phyloP scores from a whole-genome alignment of 1,140 invertebrate species.

The Holotrichia oblita region DNA sequence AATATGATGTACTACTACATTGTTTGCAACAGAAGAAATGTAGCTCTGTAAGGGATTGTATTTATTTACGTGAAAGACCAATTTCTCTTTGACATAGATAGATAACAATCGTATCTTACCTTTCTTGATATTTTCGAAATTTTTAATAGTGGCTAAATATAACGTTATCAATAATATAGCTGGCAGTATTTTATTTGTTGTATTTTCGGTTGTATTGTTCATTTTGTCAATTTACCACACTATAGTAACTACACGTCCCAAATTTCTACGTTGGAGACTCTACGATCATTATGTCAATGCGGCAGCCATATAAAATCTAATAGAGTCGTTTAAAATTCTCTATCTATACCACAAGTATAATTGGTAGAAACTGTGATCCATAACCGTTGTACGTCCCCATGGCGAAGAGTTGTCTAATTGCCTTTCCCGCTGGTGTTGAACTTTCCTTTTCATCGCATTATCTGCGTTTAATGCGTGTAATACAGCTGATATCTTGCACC shows the following conservation, averaged over 20 bases:
- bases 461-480: slow-evolving; percentile 12
- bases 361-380: not conserved
- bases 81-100: no score
- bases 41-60: no score
- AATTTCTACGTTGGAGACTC: not conserved
- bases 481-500: not conserved
- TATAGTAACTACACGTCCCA: not conserved
- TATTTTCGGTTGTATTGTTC: not conserved
- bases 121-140: no score
- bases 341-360: not conserved
- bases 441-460: slow-evolving; percentile 15
- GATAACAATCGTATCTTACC: no score
- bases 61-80: no score
- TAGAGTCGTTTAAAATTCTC: not conserved
- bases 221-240: not conserved
- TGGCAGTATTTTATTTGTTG: not conserved
- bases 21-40: no score
- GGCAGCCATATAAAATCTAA: not conserved
- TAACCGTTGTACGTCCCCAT: not conserved
- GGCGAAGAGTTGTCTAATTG: slow-evolving; percentile 28
- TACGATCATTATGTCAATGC: slow-evolving; percentile 13
- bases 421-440: not conserved
- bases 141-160: no score
- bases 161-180: no score
- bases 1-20: no score